Evolutionary conservation across 1,140 invertebrate genomes (phyloP).

Genomic region (Thaumetopoea pityocampa): DNA sequence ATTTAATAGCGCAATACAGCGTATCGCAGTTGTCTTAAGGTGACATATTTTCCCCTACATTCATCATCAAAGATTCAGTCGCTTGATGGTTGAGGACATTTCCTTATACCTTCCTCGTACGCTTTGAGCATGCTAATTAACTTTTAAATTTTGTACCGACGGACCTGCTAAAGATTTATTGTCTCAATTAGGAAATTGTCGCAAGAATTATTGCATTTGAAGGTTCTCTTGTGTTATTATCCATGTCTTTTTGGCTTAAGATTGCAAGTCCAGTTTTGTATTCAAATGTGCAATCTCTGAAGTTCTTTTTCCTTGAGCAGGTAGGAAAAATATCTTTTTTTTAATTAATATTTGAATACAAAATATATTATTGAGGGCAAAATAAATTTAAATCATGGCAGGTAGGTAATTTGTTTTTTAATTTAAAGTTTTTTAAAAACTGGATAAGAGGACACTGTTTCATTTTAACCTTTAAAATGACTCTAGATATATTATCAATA

Average conservation of each 20-base stretch:
- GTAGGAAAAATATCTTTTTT: too few relatives aligned
- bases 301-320: too few relatives aligned
- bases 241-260: conserved; percentile 1
- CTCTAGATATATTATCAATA: too few relatives aligned
- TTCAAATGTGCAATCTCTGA: too few relatives aligned
- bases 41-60: conserved; percentile 16
- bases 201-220: not conserved
- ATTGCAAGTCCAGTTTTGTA: too few relatives aligned
- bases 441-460: too few relatives aligned
- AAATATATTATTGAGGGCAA: too few relatives aligned
- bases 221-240: conserved; percentile 8
- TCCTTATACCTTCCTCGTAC: conserved; percentile 40
- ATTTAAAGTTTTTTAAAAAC: too few relatives aligned
- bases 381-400: too few relatives aligned
- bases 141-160: not conserved
- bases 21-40: conserved; percentile 13
- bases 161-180: conserved; percentile 6
- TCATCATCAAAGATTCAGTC: conserved; percentile 36
- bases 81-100: conserved; percentile 29
- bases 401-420: too few relatives aligned
- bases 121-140: conserved; percentile 35
- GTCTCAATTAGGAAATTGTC: conserved; percentile 11
- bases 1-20: conserved; percentile 3
- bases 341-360: too few relatives aligned
- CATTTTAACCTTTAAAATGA: too few relatives aligned